These are phyloP conservation scores for Trachelus tabidus DNA, from an alignment of 2,888 invertebrate species.

Conservation along the genomic window DNA sequence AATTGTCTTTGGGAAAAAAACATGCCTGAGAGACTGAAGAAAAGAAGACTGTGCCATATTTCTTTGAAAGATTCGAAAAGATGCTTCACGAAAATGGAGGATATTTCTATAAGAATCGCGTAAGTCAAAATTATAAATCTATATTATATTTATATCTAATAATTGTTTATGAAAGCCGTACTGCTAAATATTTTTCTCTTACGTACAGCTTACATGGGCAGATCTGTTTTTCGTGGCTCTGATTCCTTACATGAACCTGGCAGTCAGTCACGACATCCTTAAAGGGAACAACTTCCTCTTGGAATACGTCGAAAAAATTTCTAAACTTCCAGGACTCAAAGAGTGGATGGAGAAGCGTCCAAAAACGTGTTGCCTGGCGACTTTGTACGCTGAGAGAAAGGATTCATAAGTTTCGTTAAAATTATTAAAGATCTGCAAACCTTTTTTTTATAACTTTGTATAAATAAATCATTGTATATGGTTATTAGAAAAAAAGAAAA, in stretches of 20 bases:
- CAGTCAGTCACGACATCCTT: slow-evolving; percentile 22
- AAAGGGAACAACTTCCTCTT: slow-evolving; percentile 24
- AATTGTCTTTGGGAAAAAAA: slow-evolving; percentile 16
- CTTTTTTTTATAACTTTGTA: background rate
- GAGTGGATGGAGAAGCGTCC: slow-evolving; percentile 17
- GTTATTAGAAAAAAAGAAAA: background rate
- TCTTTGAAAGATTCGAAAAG: slow-evolving; percentile 6
- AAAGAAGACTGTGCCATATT: slow-evolving; percentile 18
- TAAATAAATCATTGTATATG: background rate
- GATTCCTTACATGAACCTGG: slow-evolving; percentile 27
- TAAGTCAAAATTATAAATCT: slow-evolving; percentile 1
- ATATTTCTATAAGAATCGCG: slow-evolving; percentile 13
- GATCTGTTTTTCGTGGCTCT: slow-evolving; percentile 32
- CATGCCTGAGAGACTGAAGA: slow-evolving; percentile 21
- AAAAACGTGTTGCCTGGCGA: slow-evolving; percentile 3
- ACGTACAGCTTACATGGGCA: slow-evolving; percentile 33
- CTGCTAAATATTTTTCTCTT: too few relatives aligned
- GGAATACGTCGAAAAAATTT: slow-evolving; percentile 24
- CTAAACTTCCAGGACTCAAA: slow-evolving; percentile 22
- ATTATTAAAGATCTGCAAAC: background rate
- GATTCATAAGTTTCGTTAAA: too few relatives aligned
- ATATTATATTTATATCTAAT: background rate
- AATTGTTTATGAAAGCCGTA: too few relatives aligned
- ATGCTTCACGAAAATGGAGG: slow-evolving; percentile 15
- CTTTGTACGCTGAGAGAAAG: too few relatives aligned